phyloP scores from a whole-genome alignment of 35 echinoderm and acorn worm genomes.

The Heliocidaris tuberculata region DNA sequence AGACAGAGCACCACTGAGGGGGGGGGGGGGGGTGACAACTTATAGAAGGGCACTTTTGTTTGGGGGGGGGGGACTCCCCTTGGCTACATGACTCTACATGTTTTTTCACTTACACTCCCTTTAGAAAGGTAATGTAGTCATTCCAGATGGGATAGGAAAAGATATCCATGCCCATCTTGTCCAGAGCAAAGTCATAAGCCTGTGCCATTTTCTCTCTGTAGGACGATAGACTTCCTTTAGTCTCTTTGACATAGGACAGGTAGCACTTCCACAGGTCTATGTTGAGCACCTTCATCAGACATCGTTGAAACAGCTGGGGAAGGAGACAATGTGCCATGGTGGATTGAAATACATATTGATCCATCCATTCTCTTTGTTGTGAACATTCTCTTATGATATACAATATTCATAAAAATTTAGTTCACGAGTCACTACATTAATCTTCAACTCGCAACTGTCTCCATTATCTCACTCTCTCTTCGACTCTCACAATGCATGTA shows the following conservation, averaged over 20 bases:
- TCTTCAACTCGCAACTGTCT: no score
- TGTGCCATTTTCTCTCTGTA: constrained; percentile 99
- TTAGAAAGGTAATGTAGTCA: constrained; percentile 87
- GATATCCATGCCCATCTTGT: constrained; percentile 99
- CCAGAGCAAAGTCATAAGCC: constrained; percentile 98
- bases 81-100: background rate
- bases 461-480: no score
- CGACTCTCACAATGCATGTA: background rate
- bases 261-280: constrained; percentile 99
- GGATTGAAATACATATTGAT: background rate
- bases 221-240: constrained; percentile 82
- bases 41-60: no score
- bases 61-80: no score
- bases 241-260: constrained; percentile 94
- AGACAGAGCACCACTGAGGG: no score
- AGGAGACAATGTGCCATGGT: constrained; percentile 17
- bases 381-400: background rate
- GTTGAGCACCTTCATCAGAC: constrained; percentile 98
- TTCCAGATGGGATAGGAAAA: constrained; percentile 88
- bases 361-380: background rate
- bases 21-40: no score
- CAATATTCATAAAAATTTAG: no score
- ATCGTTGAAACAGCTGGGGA: constrained; percentile 90
- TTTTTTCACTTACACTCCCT: constrained; percentile 91
- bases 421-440: no score